Conservation (phyloP, 1,140 invertebrate genomes). For the Caerostris darwini region DNA sequence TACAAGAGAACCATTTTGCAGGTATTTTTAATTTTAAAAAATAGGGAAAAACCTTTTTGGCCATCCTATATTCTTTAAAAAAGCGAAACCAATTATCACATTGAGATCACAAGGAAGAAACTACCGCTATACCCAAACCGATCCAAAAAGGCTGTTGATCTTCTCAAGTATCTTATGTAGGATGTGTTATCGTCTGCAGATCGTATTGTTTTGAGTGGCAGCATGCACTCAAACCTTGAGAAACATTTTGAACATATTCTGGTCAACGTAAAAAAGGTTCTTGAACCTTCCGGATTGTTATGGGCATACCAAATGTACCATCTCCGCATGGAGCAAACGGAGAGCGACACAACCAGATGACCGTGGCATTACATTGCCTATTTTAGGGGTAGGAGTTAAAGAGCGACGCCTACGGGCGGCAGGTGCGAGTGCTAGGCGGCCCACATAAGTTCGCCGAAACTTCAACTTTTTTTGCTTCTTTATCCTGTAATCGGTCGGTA, state of each 20-base stretch:
- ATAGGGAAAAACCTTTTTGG: too few species aligned
- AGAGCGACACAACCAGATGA: conserved; percentile 6
- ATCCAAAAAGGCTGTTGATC: too few species aligned
- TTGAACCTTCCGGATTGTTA: not conserved
- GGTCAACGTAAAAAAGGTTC: not conserved
- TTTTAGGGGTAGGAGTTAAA: conserved; percentile 71
- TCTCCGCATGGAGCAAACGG: not conserved
- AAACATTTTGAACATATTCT: not conserved
- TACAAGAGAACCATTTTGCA: too few species aligned
- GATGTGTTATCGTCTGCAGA: too few species aligned
- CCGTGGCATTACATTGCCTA: conserved; percentile 47
- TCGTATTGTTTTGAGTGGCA: too few species aligned
- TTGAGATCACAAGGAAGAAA: too few species aligned
- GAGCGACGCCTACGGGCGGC: conserved; percentile 60
- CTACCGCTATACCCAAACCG: too few species aligned
- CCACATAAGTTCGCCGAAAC: conserved; percentile 68
- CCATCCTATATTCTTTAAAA: too few species aligned
- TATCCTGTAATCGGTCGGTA: not conserved
- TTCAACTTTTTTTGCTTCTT: not conserved
- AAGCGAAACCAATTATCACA: too few species aligned
- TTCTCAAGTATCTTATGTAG: too few species aligned
- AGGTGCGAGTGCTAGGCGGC: conserved; percentile 58
- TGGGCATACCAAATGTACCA: not conserved
- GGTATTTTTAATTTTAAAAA: too few species aligned
- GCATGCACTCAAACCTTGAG: too few species aligned